Percentiles rank a stretch among this genome's conserved stretches.
phyloP scores from a whole-genome alignment of 2,113 vertebrate genomes.

The Petrocephalus microphthalmus region DNA sequence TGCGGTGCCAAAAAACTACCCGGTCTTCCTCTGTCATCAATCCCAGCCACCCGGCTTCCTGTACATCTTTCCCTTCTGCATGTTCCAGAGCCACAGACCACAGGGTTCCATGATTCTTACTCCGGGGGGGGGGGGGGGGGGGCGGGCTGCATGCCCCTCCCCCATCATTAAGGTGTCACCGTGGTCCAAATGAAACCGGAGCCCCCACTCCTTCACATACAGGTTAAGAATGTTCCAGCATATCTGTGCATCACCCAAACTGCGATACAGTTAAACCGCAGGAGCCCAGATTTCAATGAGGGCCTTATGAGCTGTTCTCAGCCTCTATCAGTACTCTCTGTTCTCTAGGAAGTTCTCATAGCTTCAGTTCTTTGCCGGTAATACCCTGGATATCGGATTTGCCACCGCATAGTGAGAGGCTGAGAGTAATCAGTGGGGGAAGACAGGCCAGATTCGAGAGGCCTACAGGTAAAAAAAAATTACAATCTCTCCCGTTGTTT shows the following conservation, averaged over 20 bases:
- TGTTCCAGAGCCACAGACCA: neutral
- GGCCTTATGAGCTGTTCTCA: neutral
- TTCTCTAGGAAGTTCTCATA: conserved; percentile 10
- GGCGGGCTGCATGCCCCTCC: neutral
- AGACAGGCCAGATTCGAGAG: conserved; percentile 2
- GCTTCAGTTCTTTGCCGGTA: neutral
- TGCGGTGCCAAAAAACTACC: neutral
- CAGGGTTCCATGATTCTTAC: neutral
- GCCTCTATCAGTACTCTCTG: neutral
- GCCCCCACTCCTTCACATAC: neutral
- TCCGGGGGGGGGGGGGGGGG: too few species aligned
- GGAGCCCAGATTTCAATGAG: neutral
- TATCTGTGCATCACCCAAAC: neutral
- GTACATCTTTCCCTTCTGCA: neutral
- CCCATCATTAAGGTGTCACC: neutral
- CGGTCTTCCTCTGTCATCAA: conserved; percentile 8
- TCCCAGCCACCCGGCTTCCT: neutral
- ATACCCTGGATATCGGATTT: conserved; percentile 5
- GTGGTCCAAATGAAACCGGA: neutral
- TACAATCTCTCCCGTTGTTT: neutral
- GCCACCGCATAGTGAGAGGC: neutral
- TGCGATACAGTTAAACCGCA: neutral
- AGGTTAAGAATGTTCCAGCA: neutral
- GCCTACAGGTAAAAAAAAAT: neutral
- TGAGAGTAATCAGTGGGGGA: neutral